Evolutionary conservation across 2,797 vertebrate genomes (phyloP).

Genomic region (Molossus alvarezi): DNA sequence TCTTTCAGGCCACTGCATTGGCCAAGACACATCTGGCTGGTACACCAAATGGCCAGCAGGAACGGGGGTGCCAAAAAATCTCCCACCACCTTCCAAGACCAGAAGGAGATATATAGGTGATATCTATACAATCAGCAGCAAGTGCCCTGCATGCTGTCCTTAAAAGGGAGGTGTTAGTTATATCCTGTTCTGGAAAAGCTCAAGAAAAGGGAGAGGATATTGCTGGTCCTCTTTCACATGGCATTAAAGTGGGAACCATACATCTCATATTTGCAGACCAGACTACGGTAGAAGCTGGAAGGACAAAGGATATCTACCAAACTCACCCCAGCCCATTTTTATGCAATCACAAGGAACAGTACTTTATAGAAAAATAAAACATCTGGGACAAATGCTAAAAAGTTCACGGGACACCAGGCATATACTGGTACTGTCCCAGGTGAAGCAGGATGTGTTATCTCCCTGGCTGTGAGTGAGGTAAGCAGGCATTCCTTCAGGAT

Average conservation of each 20-base stretch:
- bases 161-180: neutral
- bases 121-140: neutral
- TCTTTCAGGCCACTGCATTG: neutral
- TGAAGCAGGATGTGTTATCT: neutral
- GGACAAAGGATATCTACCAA: neutral
- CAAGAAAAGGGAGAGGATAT: neutral
- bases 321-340: neutral
- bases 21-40: neutral
- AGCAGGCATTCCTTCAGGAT: neutral
- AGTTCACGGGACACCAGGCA: neutral
- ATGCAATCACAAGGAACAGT: neutral
- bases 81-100: neutral
- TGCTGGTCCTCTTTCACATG: neutral
- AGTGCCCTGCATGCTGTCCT: neutral
- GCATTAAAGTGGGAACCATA: neutral
- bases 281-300: neutral
- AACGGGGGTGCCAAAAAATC: neutral
- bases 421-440: neutral
- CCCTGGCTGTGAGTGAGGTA: neutral
- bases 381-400: neutral
- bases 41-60: neutral
- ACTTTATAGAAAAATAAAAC: slow-evolving; percentile 25
- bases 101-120: neutral
- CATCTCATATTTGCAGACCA: neutral
- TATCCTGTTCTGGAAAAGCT: neutral